Conservation (phyloP, 2,888 invertebrate genomes). For the Oligia strigilis region DNA sequence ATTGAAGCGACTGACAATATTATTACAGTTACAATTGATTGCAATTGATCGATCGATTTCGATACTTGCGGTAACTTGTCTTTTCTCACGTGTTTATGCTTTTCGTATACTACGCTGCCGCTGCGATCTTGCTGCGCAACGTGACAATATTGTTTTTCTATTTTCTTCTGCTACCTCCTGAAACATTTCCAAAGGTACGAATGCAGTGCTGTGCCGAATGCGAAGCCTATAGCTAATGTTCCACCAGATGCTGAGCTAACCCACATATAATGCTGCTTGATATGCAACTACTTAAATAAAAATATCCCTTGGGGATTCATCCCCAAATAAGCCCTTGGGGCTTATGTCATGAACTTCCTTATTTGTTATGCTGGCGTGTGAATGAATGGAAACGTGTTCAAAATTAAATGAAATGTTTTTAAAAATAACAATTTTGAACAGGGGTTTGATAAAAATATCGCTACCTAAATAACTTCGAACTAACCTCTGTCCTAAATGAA, state of each 20-base stretch:
- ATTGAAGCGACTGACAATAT: no score
- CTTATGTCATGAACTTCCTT: neutral
- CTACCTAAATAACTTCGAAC: neutral
- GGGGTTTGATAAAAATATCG: neutral
- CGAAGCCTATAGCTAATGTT: slow-evolving; percentile 8
- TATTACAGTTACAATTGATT: no score
- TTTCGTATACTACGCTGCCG: neutral
- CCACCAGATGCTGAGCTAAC: neutral
- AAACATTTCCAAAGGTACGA: neutral
- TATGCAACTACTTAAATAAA: neutral
- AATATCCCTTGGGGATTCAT: neutral
- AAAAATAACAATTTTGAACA: neutral
- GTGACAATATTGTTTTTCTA: neutral
- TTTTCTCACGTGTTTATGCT: neutral
- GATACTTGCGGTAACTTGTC: neutral
- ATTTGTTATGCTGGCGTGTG: neutral
- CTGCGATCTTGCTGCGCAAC: neutral
- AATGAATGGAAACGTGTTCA: neutral
- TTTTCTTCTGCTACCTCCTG: neutral
- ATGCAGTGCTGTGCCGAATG: neutral
- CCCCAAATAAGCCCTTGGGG: no score
- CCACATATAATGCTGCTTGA: neutral
- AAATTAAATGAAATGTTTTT: neutral
- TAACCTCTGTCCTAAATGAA: neutral
- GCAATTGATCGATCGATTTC: neutral